Conservation (phyloP, 2,797 vertebrate genomes). For the Manis javanica region DNA sequence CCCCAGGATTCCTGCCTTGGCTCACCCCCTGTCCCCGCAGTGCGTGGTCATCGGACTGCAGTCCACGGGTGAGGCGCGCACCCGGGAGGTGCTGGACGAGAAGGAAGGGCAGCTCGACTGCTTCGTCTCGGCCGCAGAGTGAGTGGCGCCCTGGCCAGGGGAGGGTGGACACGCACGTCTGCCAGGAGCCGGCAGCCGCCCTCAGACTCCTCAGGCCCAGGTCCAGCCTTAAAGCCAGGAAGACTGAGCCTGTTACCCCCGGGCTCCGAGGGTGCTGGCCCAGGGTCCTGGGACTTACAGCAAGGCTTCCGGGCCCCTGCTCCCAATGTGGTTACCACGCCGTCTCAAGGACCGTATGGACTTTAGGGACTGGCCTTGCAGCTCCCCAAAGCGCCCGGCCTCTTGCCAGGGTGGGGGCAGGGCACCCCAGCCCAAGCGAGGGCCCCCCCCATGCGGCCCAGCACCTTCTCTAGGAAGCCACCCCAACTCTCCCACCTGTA, state of each 20-base stretch:
- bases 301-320: fast-evolving
- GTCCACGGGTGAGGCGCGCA: slow-evolving; percentile 98
- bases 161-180: not conserved
- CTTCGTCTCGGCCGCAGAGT: slow-evolving; percentile 98
- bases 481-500: not conserved
- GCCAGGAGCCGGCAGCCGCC: not conserved
- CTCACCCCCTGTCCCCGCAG: slow-evolving; percentile 79
- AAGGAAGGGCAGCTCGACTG: slow-evolving; percentile 96
- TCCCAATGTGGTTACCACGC: fast-evolving
- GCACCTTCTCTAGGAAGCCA: not conserved
- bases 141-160: slow-evolving; percentile 80
- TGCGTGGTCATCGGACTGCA: slow-evolving; percentile 98
- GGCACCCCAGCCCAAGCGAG: not conserved
- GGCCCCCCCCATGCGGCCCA: not conserved
- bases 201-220: not conserved
- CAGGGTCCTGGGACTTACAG: not conserved
- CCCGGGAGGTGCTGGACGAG: slow-evolving; percentile 97
- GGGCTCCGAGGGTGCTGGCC: not conserved
- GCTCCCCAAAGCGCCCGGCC: not conserved
- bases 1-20: too few relatives aligned
- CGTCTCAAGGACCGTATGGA: not conserved
- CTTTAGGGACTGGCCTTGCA: not conserved
- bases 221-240: not conserved
- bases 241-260: not conserved
- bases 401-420: not conserved